Evolutionary conservation across 2,113 vertebrate genomes (phyloP), one percentile per base, ranked within the genome.

Genomic region (Oplegnathus fasciatus): DNA sequence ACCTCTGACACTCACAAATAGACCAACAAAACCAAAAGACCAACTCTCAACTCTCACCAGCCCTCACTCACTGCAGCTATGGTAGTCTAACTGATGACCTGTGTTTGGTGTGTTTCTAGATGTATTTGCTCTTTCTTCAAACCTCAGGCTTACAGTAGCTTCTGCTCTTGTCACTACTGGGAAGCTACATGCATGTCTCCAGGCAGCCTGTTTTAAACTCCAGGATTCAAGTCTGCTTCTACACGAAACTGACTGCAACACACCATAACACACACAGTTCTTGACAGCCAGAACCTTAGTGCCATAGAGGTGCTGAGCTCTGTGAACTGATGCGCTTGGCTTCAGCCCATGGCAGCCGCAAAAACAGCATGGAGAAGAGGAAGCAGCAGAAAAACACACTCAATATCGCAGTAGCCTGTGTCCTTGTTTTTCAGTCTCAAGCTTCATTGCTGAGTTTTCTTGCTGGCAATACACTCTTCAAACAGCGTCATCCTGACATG

Each of bases 341-440:
- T 80, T 40, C 57, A 73, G 60, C 77, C 72, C 70, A 46, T 57
- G 61, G 78, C 61, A 82, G 81, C 76, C 61, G 65, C 32, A 73
- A 32, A 79, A 81, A 78, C 84, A 87, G 71, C 80, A 70, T 60
- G 71, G 50, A 72, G 37, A 73, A 68, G 40, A 71, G 60, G 79
- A 69, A 54, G 74, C 80, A 73, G 64, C 54, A 83, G 75, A 75
- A 78, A 87, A 78, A 70, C 67, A 72, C 69, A 74, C 71, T 75
- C 65, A 52, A 28, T 74, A 76, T 82, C 76, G 85, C 87, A 84
- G 79, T 66, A 79, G 82, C 55, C 84, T 64, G 55, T 55, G 65
- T 84, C 76, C 55, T 81, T 71, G 68, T 83, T 88, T 72, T 86
- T 80, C 66, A 77, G 61, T 82, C 65, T 55, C 48, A 85, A 50